A percentile compares a stretch with the other conserved stretches of the same genome.
phyloP scores from a whole-genome alignment of 2,797 vertebrate genomes.

The Bradypodion ventrale region DNA sequence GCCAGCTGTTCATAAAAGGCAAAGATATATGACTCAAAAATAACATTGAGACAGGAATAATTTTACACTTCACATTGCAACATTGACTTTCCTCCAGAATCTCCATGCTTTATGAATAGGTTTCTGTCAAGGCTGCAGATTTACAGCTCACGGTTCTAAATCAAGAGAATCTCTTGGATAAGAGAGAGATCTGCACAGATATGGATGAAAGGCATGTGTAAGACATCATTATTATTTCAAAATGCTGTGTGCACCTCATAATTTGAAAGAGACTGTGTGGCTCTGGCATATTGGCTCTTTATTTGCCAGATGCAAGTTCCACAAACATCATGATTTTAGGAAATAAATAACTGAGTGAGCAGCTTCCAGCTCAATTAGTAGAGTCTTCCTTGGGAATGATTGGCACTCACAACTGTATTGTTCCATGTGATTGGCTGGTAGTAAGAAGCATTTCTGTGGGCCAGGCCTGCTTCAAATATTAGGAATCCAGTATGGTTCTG shows the following conservation, averaged over 20 bases:
- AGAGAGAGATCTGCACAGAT: conserved; percentile 48
- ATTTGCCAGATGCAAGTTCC: not conserved
- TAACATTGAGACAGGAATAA: conserved; percentile 78
- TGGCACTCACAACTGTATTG: too few species aligned
- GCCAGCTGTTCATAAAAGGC: conserved; percentile 77
- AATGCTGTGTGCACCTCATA: not conserved
- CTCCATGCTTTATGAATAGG: conserved; percentile 64
- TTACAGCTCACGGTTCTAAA: conserved; percentile 64
- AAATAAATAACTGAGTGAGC: not conserved
- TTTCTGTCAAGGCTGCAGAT: conserved; percentile 68
- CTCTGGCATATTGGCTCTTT: not conserved
- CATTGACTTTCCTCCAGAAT: conserved; percentile 70
- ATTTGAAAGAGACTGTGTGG: not conserved
- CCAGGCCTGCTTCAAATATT: not conserved
- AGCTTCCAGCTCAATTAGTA: not conserved
- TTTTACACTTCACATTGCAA: conserved; percentile 75
- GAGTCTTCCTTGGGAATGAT: too few species aligned
- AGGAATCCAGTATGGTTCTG: not conserved
- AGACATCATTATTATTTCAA: conserved; percentile 33
- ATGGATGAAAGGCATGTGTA: conserved; percentile 26
- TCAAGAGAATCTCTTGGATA: conserved; percentile 64
- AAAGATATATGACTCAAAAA: conserved; percentile 78
- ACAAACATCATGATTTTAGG: not conserved
- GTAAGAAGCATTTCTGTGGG: not conserved
- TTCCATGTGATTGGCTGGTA: not conserved